Evolutionary conservation across 2,797 vertebrate genomes (phyloP).

Genomic region (Hipposideros larvatus): DNA sequence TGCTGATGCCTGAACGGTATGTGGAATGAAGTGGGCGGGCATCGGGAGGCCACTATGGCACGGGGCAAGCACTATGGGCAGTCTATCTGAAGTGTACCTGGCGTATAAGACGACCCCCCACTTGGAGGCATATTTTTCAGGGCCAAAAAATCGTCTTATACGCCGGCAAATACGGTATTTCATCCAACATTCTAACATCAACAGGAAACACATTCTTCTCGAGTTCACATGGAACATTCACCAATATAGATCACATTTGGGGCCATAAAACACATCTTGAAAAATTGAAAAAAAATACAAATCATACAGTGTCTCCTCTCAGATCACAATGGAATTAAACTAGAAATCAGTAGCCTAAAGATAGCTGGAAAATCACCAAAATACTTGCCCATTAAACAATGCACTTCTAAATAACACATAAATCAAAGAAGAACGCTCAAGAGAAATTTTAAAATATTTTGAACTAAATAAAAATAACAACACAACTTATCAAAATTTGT

Average conservation of each 20-base stretch:
- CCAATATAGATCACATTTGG: background rate
- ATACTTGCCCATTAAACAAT: background rate
- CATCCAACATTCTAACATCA: background rate
- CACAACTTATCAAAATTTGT: background rate
- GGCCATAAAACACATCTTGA: background rate
- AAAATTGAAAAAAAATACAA: background rate
- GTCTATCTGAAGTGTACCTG: too few relatives aligned
- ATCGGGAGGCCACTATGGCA: too few relatives aligned
- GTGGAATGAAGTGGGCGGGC: too few relatives aligned
- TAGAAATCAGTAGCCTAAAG: background rate
- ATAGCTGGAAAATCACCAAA: background rate
- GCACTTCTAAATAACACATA: background rate
- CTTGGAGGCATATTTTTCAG: too few relatives aligned
- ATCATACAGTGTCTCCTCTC: background rate
- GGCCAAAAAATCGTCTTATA: too few relatives aligned
- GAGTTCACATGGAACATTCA: background rate
- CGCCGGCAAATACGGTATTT: too few relatives aligned
- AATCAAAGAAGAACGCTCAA: background rate
- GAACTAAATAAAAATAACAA: background rate
- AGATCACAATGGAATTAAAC: background rate
- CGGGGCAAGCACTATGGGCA: too few relatives aligned
- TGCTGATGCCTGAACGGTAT: too few relatives aligned
- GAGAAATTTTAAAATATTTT: background rate
- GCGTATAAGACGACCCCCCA: too few relatives aligned
- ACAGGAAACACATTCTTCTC: background rate